phyloP scores from a whole-genome alignment of 2,888 invertebrate genomes.

The Amiota mariae region DNA sequence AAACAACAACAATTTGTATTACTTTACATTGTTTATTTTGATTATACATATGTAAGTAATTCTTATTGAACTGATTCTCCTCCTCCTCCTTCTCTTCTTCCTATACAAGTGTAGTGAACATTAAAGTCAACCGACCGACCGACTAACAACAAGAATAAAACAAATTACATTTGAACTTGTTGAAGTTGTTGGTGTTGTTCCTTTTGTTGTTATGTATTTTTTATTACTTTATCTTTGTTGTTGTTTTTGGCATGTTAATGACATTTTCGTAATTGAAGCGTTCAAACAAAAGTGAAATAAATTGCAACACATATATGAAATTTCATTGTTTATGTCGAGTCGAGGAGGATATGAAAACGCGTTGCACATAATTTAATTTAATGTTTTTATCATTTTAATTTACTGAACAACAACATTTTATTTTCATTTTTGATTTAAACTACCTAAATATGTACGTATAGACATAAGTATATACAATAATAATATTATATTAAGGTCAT shows the following conservation, averaged over 20 bases:
- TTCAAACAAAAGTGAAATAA: conserved; percentile 44
- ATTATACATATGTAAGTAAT: not conserved
- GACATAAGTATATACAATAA: not conserved
- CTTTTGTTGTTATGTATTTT: not conserved
- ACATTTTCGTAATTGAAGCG: conserved; percentile 59
- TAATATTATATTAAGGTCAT: not conserved
- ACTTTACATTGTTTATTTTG: not conserved
- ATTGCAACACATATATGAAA: conserved; percentile 46
- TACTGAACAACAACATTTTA: too few species aligned
- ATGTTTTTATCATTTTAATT: not conserved
- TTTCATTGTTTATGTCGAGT: conserved; percentile 55
- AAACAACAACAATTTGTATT: not conserved
- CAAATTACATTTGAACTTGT: too few species aligned
- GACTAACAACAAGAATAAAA: too few species aligned
- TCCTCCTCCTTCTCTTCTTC: not conserved
- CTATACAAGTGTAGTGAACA: not conserved
- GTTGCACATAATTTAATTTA: conserved; percentile 18
- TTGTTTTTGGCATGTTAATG: conserved; percentile 63
- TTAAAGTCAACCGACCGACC: not conserved
- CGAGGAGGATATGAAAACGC: conserved; percentile 45
- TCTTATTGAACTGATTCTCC: too few species aligned
- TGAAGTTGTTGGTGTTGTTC: not conserved
- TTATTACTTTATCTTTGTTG: not conserved
- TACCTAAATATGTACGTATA: too few species aligned
- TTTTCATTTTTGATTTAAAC: too few species aligned